Evolutionary conservation across 2,888 invertebrate genomes (phyloP).

Genomic region (Diabrotica balteata): DNA sequence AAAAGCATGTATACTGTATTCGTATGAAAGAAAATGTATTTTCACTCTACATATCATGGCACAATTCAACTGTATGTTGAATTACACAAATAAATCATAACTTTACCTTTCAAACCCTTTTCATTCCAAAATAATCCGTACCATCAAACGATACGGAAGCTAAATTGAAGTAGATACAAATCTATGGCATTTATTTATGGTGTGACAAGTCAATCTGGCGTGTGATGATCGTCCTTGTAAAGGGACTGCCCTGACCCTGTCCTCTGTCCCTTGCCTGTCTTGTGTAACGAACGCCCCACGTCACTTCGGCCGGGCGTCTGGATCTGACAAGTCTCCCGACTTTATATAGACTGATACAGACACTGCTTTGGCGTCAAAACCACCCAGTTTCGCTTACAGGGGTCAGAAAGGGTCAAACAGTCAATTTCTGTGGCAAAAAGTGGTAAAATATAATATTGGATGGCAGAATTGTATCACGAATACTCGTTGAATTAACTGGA

Average conservation of each 20-base stretch:
- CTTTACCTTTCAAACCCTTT: slow-evolving; percentile 11
- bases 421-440: background rate
- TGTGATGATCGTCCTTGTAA: slow-evolving; percentile 33
- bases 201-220: slow-evolving; percentile 46
- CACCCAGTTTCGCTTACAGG: slow-evolving; percentile 13
- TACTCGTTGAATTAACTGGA: too few relatives aligned
- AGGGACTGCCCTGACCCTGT: slow-evolving; percentile 24
- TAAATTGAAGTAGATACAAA: slow-evolving; percentile 20
- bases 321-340: slow-evolving; percentile 34
- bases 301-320: slow-evolving; percentile 33
- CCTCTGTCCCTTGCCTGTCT: background rate
- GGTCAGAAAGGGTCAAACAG: slow-evolving; percentile 10
- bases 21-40: too few relatives aligned
- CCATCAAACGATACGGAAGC: slow-evolving; percentile 1
- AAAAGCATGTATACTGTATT: too few relatives aligned
- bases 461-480: background rate
- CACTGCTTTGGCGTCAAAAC: slow-evolving; percentile 32
- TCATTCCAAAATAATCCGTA: slow-evolving; percentile 6
- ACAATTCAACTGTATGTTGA: background rate
- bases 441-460: background rate
- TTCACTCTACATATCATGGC: too few relatives aligned
- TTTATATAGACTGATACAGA: slow-evolving; percentile 34
- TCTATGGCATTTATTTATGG: slow-evolving; percentile 34
- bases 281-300: slow-evolving; percentile 22
- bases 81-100: slow-evolving; percentile 6